phyloP scores from a whole-genome alignment of 2,113 vertebrate genomes.

The Sceloporus tristichus region DNA sequence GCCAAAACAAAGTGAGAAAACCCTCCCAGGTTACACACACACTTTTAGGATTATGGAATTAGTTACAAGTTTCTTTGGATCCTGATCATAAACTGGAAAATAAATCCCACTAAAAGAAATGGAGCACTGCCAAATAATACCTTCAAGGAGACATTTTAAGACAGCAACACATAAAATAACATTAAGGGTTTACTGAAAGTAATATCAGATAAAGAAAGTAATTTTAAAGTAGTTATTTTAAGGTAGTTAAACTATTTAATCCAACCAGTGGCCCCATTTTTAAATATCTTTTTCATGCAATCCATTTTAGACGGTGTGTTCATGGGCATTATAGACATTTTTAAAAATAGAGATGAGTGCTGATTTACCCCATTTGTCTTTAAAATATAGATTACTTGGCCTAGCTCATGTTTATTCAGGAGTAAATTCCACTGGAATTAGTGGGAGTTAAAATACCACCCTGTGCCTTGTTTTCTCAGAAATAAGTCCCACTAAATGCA shows the following conservation, averaged over 20 bases:
- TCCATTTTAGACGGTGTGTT: background rate
- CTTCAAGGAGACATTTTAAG: background rate
- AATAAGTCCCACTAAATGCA: background rate
- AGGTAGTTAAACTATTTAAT: background rate
- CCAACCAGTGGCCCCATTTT: background rate
- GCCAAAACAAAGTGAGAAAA: background rate
- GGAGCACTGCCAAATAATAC: background rate
- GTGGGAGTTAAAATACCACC: background rate
- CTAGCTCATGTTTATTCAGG: background rate
- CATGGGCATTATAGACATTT: background rate
- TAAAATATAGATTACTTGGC: background rate
- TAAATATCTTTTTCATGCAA: background rate
- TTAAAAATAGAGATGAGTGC: background rate
- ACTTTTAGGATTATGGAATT: background rate
- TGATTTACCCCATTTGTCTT: background rate
- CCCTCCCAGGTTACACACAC: background rate
- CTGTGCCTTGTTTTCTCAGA: background rate
- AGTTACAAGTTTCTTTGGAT: background rate
- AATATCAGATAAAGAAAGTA: background rate
- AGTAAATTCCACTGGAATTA: background rate
- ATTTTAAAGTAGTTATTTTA: background rate
- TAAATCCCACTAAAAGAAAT: background rate
- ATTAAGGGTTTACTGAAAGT: background rate
- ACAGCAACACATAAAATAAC: background rate
- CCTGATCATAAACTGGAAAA: background rate